Evolutionary conservation across 1,140 invertebrate genomes (phyloP).

Genomic region (Brachionus paranguensis): DNA sequence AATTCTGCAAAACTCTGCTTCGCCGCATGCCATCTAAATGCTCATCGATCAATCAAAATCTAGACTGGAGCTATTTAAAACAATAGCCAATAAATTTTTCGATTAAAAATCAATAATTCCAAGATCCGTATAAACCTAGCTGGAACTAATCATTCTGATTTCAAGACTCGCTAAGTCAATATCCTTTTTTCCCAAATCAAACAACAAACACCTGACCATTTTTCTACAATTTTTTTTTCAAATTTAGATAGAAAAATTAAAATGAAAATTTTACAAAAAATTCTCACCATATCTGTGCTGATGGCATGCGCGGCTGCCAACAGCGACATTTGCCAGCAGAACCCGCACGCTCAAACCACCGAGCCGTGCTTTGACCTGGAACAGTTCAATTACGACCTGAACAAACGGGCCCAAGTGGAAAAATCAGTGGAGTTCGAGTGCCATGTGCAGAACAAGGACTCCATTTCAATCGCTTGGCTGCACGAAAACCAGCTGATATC

Average conservation of each 20-base stretch:
- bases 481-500: constrained; percentile 37
- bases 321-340: background rate
- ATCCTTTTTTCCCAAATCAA: background rate
- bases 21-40: background rate
- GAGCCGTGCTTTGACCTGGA: background rate
- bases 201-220: background rate
- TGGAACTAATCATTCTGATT: constrained; percentile 6
- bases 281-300: background rate
- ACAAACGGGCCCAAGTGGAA: background rate
- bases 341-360: background rate
- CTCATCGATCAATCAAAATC: background rate
- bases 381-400: background rate
- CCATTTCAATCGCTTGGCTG: constrained; percentile 1
- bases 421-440: constrained; percentile 8
- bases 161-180: background rate
- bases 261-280: background rate
- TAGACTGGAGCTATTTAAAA: background rate
- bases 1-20: background rate
- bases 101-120: constrained; percentile 1
- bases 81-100: constrained; percentile 28
- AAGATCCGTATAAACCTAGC: background rate
- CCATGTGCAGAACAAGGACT: constrained; percentile 28
- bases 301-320: background rate
- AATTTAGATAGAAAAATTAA: background rate
- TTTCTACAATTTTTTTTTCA: background rate